Base-by-base conservation (phyloP, 92 coral and sea anemone genomes). In the Nematostella vectensis region DNA sequence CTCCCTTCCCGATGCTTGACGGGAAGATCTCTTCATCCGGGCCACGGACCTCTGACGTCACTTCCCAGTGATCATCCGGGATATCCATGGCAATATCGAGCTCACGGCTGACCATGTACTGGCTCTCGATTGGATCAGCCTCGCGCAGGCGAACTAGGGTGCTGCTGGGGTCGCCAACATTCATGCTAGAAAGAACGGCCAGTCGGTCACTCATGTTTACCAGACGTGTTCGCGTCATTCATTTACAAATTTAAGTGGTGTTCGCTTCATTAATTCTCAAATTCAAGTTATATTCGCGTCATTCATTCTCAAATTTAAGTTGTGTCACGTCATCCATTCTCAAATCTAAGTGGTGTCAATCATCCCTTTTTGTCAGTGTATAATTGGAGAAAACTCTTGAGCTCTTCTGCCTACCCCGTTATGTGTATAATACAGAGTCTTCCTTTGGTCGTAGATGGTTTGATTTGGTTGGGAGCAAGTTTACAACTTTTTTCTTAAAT, bases 21-120 rank as follows among this genome's bases (percentile, higher is more conserved):
- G 74, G 87, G n/a, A 84, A 67, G 27, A 60, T 55, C 62, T 84
- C 94, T 37, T 67, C 63, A 59, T 84, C 94, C n/a, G 94, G 87
- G 9, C 94, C 94, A 16, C 78, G 62, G 8, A 84, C 94, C 37
- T 55, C 37, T 27, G 83, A 70, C 12, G 94, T 69, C 77, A 84
- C 65, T 47, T 79, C 71, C 61, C 64, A 56, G 23, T 69, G 60
- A 22, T 74, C 94, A 55, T 79, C 94, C 11, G 76, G 76, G 15
- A 80, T 77, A 27, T 84, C 83, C 17, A 84, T 70, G 2, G 94
- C 87, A 28, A 84, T 84, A 50, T 84, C 94, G 13, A 84, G 79
- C 57, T 84, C 94, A 20, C 87, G 94, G 39, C 87, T 82, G 20
- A 75, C 83, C 39, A 79, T 24, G 76, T 84, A 79, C 43, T 82